phyloP scores from a whole-genome alignment of 2,888 invertebrate genomes.

The Scaptomyza polygonia region DNA sequence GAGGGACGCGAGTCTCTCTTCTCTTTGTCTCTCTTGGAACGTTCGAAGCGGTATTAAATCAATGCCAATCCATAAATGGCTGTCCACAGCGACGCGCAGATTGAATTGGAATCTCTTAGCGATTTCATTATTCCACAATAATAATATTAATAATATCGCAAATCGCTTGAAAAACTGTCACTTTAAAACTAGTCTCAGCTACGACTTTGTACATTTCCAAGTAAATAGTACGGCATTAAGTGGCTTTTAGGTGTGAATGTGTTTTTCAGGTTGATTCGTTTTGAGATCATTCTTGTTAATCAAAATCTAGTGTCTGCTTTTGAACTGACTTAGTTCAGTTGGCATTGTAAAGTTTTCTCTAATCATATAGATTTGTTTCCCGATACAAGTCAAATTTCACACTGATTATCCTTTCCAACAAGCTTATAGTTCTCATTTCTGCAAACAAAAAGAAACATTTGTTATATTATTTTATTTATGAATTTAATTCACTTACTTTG shows the following conservation, averaged over 20 bases:
- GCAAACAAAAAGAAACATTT: neutral
- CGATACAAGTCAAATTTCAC: too few species aligned
- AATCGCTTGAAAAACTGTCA: constrained; percentile 43
- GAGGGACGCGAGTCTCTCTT: constrained; percentile 69
- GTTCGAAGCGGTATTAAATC: constrained; percentile 73
- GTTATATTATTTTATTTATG: neutral
- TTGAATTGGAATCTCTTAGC: constrained; percentile 74
- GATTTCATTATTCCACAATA: constrained; percentile 76
- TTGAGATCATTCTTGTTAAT: constrained; percentile 6
- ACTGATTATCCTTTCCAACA: neutral
- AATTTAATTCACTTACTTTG: neutral
- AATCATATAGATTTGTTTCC: neutral
- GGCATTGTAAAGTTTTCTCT: neutral
- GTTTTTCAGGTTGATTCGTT: constrained; percentile 20
- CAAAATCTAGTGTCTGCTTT: constrained; percentile 1
- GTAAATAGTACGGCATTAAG: constrained; percentile 18
- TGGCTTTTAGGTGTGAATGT: constrained; percentile 42
- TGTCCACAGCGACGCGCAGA: constrained; percentile 58
- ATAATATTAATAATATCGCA: constrained; percentile 53
- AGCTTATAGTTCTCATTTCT: neutral
- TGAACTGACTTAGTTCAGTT: neutral
- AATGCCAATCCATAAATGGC: constrained; percentile 80
- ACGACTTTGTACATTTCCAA: constrained; percentile 36
- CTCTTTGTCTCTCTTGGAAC: constrained; percentile 28
- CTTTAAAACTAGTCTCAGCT: constrained; percentile 15